Percentiles rank a stretch among this genome's conserved stretches.
Conservation (phyloP, 2,888 invertebrate genomes). For the Athalia cordata region DNA sequence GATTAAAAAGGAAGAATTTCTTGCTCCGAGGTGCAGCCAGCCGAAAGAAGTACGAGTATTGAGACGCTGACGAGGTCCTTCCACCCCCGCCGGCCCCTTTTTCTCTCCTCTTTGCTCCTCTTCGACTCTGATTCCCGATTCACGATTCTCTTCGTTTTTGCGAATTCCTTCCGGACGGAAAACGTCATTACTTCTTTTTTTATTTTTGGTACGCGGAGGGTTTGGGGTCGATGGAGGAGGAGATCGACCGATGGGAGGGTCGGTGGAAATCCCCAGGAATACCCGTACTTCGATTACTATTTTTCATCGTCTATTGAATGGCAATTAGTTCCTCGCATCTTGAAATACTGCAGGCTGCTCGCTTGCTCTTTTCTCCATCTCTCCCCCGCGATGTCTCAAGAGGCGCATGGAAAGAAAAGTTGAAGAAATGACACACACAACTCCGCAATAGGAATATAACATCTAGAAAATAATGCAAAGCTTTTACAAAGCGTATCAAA, state of each 20-base stretch:
- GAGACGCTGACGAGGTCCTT: constrained; percentile 43
- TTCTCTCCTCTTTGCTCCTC: neutral
- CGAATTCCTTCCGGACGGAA: constrained; percentile 28
- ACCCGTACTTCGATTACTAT: constrained; percentile 8
- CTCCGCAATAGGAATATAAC: neutral
- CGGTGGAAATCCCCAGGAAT: neutral
- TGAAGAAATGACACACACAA: neutral
- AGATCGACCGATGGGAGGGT: neutral
- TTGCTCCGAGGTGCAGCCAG: constrained; percentile 32
- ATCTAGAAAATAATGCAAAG: neutral
- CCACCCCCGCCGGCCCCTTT: neutral
- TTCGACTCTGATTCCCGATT: neutral
- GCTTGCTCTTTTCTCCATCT: too few relatives aligned
- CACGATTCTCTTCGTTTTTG: neutral
- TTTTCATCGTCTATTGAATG: constrained; percentile 34
- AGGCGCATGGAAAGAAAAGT: neutral
- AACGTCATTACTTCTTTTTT: constrained; percentile 21
- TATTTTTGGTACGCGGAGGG: neutral
- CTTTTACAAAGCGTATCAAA: too few relatives aligned
- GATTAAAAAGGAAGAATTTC: constrained; percentile 39
- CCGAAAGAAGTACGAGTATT: constrained; percentile 40
- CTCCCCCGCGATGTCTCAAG: too few relatives aligned
- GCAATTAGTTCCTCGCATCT: constrained; percentile 11
- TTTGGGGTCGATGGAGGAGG: neutral
- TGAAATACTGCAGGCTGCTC: neutral